Conservation (phyloP, 2,797 vertebrate species). For the Melanotaenia boesemani region DNA sequence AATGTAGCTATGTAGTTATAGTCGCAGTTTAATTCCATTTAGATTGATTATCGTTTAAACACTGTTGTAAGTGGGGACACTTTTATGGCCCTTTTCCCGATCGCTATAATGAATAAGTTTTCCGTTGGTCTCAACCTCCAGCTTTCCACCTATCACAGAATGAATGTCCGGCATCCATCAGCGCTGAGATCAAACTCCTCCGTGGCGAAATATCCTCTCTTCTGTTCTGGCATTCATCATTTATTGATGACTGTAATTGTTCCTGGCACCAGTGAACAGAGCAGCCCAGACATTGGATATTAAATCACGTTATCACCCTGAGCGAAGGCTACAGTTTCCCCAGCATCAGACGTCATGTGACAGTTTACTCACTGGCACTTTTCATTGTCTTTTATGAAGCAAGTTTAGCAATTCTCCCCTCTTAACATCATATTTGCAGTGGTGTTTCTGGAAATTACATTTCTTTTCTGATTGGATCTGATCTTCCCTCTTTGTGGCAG, state of each 20-base stretch:
- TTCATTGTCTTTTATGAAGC: constrained; percentile 45
- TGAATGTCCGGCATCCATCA: constrained; percentile 55
- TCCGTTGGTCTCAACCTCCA: constrained; percentile 42
- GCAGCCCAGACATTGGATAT: constrained; percentile 71
- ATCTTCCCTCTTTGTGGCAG: constrained; percentile 21
- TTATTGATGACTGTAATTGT: constrained; percentile 79
- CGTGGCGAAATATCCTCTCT: constrained; percentile 57
- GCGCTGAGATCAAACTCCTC: constrained; percentile 45
- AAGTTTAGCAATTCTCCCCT: constrained; percentile 22
- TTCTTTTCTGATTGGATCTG: constrained; percentile 35
- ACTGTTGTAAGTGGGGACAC: constrained; percentile 15
- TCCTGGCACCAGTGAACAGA: constrained; percentile 70
- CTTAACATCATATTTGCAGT: constrained; percentile 15
- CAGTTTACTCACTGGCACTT: constrained; percentile 40
- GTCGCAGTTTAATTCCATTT: constrained; percentile 1
- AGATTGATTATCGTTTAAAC: constrained; percentile 32
- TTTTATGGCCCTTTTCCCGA: constrained; percentile 13
- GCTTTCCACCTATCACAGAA: constrained; percentile 39
- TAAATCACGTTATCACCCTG: constrained; percentile 75
- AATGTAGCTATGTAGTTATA: background rate
- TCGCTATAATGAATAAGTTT: constrained; percentile 56
- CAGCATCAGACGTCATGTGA: constrained; percentile 37
- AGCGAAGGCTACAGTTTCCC: constrained; percentile 52
- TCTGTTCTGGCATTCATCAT: constrained; percentile 73
- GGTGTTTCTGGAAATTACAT: constrained; percentile 31